Percentiles rank a stretch among this genome's conserved stretches.
Evolutionary conservation across 2,888 invertebrate species (phyloP).

Genomic region (Cordylochernes scorpioides): DNA sequence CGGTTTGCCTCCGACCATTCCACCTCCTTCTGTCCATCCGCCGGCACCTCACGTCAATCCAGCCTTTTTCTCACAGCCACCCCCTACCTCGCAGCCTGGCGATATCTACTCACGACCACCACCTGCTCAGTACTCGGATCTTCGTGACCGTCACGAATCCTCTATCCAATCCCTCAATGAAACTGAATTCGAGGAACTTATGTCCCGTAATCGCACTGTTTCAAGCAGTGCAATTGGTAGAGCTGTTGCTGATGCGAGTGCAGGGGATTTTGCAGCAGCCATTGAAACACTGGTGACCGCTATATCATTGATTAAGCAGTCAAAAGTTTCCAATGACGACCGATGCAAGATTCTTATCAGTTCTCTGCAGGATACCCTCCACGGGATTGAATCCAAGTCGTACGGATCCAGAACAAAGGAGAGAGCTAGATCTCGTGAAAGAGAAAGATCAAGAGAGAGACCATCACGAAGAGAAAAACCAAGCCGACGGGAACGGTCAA

Average conservation of each 20-base stretch:
- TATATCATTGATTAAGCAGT: constrained; percentile 91
- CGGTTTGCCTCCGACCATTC: constrained; percentile 13
- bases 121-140: constrained; percentile 14
- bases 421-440: constrained; percentile 41
- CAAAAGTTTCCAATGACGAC: constrained; percentile 81
- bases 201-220: constrained; percentile 86
- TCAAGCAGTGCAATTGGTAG: constrained; percentile 88
- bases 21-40: constrained; percentile 12
- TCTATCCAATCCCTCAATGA: constrained; percentile 30
- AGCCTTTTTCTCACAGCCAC: constrained; percentile 64
- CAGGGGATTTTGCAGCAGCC: constrained; percentile 89
- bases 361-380: constrained; percentile 79
- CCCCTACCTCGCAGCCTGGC: constrained; percentile 26
- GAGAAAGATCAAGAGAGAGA: constrained; percentile 30
- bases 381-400: constrained; percentile 90
- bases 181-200: constrained; percentile 92
- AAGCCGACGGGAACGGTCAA: constrained; percentile 18
- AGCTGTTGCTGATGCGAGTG: constrained; percentile 88
- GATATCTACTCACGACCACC: constrained; percentile 35
- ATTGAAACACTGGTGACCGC: constrained; percentile 96
- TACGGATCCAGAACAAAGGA: constrained; percentile 38
- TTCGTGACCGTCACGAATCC: constrained; percentile 2
- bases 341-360: constrained; percentile 91
- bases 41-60: constrained; percentile 85
- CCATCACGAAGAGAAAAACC: constrained; percentile 16